These are phyloP conservation scores for Tenualosa thibaudeaui DNA, from an alignment of 2,797 vertebrate species.

Conservation along the genomic window DNA sequence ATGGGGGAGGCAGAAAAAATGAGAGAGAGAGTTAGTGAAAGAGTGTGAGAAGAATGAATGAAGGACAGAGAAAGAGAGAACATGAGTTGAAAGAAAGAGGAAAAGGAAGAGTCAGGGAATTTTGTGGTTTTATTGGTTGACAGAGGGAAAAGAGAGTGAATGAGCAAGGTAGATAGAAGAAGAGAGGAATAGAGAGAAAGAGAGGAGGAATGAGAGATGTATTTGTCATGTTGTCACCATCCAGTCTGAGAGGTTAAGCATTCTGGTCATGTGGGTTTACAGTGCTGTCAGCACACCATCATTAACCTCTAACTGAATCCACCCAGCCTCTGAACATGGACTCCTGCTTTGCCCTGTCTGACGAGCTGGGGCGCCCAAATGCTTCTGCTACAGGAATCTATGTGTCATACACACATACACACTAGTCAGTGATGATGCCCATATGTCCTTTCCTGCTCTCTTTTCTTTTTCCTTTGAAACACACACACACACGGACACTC, in stretches of 20 bases:
- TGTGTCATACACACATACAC: neutral
- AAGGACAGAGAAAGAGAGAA: neutral
- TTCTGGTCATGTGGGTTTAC: slow-evolving; percentile 18
- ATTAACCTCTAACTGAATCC: neutral
- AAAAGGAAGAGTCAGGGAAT: neutral
- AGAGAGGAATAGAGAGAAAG: neutral
- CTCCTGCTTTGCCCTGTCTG: neutral
- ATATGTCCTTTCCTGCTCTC: neutral
- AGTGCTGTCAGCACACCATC: neutral
- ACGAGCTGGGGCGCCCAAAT: neutral
- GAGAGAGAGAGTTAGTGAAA: neutral
- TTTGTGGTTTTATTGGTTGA: neutral
- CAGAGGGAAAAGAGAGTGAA: neutral
- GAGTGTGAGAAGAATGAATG: neutral
- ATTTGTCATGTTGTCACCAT: slow-evolving; percentile 9
- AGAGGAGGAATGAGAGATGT: slow-evolving; percentile 13
- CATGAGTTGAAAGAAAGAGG: neutral
- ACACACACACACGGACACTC: neutral
- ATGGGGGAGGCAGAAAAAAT: neutral
- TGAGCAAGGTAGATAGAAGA: neutral
- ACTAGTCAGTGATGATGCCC: neutral
- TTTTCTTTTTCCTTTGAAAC: too few relatives aligned
- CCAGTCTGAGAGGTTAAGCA: neutral
- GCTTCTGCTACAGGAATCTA: neutral
- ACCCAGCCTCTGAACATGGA: neutral